phyloP scores from a whole-genome alignment of 92 coral and sea anemone genomes.

The Phenganax marumi region DNA sequence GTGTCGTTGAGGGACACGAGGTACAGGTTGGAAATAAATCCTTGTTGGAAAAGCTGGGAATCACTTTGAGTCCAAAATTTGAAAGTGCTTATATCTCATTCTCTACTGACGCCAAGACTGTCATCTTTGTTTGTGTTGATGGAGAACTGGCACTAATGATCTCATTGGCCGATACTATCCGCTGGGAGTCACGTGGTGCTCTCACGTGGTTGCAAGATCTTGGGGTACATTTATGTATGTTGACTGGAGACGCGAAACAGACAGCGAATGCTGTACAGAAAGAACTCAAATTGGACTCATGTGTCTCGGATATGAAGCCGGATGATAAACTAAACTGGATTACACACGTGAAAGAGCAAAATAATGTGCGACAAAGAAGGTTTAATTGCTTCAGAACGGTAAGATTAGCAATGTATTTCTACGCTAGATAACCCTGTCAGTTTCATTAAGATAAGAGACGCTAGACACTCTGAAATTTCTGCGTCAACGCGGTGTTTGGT shows the following conservation, averaged over 20 bases:
- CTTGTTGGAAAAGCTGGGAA: conserved; percentile 58
- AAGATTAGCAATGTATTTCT: not conserved
- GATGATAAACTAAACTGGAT: conserved; percentile 90
- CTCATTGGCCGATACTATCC: conserved; percentile 89
- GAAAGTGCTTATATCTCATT: conserved; percentile 62
- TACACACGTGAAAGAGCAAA: conserved; percentile 56
- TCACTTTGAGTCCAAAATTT: conserved; percentile 52
- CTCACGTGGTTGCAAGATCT: conserved; percentile 75
- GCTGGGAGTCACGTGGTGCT: conserved; percentile 65
- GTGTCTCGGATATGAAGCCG: conserved; percentile 95
- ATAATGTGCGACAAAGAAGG: not conserved
- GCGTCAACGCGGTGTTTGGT: not conserved
- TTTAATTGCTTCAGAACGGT: conserved; percentile 15
- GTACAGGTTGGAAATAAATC: conserved; percentile 79
- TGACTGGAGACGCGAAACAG: conserved; percentile 93
- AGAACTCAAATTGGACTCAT: conserved; percentile 74
- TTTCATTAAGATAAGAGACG: not conserved
- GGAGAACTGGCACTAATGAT: conserved; percentile 79
- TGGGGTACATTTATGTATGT: conserved; percentile 91
- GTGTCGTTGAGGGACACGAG: conserved; percentile 69
- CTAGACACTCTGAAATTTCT: not conserved
- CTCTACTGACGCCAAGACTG: conserved; percentile 92
- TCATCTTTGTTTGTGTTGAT: conserved; percentile 80
- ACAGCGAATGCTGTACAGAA: conserved; percentile 93
- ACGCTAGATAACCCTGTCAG: not conserved